Conservation (phyloP, 1,140 invertebrate species). For the Vanessa atalanta region DNA sequence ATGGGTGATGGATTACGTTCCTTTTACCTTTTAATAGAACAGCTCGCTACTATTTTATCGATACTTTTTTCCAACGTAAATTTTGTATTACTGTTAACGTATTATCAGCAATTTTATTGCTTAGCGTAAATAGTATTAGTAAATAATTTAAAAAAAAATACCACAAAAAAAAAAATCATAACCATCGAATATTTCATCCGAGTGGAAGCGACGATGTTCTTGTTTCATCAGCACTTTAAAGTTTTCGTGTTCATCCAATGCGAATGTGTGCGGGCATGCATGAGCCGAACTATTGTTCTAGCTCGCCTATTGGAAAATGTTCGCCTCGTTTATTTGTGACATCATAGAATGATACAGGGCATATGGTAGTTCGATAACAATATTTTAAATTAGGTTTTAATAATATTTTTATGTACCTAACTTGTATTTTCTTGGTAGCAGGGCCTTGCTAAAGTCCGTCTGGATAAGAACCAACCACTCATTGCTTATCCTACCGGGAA, state of each 20-base stretch:
- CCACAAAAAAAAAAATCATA: not conserved
- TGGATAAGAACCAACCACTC: no score
- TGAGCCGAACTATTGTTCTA: constrained; percentile 6
- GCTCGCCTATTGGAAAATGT: constrained; percentile 10
- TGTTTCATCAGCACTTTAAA: constrained; percentile 13
- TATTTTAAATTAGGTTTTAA: no score
- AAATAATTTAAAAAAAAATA: not conserved
- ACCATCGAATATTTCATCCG: not conserved
- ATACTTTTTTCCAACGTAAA: constrained; percentile 26
- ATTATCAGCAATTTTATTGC: no score
- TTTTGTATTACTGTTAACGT: no score
- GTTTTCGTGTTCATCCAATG: constrained; percentile 3
- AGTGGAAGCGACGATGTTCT: not conserved
- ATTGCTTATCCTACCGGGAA: no score
- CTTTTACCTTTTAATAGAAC: not conserved
- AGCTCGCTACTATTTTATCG: constrained; percentile 49
- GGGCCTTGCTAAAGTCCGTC: no score
- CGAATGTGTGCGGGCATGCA: constrained; percentile 6
- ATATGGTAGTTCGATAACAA: no score
- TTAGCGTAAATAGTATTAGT: not conserved
- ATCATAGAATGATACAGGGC: not conserved
- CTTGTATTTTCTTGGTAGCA: no score
- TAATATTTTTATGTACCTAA: no score
- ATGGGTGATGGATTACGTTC: no score
- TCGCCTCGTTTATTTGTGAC: constrained; percentile 3